Percentiles rank a stretch among this genome's conserved stretches.
Evolutionary conservation across 2,888 invertebrate genomes (phyloP).

Genomic region (Drosophila tanythrix): DNA sequence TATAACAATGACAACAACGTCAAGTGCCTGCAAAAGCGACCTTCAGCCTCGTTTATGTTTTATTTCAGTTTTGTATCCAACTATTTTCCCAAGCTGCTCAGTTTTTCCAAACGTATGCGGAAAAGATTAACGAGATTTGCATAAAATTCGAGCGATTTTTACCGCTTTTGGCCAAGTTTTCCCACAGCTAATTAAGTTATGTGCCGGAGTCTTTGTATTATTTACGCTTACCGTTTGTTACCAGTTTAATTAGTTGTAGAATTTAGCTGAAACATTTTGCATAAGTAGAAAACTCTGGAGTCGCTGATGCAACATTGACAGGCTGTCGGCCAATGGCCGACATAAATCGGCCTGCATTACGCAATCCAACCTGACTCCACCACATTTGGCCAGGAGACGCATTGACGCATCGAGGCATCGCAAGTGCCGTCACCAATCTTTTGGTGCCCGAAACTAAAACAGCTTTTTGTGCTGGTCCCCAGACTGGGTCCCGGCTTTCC

Average conservation of each 20-base stretch:
- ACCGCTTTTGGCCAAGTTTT: constrained; percentile 36
- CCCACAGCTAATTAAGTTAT: constrained; percentile 62
- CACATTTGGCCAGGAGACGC: constrained; percentile 52
- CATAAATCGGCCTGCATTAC: constrained; percentile 39
- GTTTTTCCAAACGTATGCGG: constrained; percentile 72
- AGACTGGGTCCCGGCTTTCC: constrained; percentile 1
- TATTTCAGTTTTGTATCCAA: constrained; percentile 21
- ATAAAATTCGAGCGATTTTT: constrained; percentile 57
- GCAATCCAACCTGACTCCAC: constrained; percentile 47
- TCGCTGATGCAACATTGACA: constrained; percentile 65
- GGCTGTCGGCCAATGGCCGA: constrained; percentile 27
- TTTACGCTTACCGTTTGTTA: constrained; percentile 9
- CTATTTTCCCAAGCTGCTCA: constrained; percentile 58
- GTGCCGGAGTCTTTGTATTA: constrained; percentile 21
- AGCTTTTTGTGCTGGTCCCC: constrained; percentile 50
- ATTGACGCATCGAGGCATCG: constrained; percentile 42
- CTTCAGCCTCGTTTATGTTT: constrained; percentile 61
- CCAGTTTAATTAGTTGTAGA: constrained; percentile 49
- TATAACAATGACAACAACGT: constrained; percentile 20
- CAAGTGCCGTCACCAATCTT: constrained; percentile 36
- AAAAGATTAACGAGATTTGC: constrained; percentile 73
- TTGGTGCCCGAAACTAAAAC: constrained; percentile 65
- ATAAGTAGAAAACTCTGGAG: constrained; percentile 6
- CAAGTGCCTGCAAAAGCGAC: constrained; percentile 52
- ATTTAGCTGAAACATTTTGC: constrained; percentile 37